Conservation (phyloP, 2,888 invertebrate genomes). For the Ditula angustiorana region DNA sequence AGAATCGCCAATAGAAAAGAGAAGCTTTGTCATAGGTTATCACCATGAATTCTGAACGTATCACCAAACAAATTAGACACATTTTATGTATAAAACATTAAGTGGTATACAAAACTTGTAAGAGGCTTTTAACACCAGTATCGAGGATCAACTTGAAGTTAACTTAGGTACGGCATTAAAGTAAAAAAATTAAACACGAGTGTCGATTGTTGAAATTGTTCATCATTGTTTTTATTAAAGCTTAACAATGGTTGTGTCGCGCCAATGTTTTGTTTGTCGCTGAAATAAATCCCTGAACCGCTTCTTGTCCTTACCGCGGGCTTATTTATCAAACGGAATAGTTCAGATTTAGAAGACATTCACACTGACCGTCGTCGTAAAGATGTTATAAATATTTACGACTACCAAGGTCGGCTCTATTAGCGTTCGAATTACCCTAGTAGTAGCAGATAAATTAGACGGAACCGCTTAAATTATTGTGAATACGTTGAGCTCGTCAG, state of each 20-base stretch:
- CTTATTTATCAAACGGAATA: slow-evolving; percentile 34
- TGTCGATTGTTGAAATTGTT: too few species aligned
- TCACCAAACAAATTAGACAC: too few species aligned
- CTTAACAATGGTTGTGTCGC: background rate
- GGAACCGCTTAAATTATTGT: slow-evolving; percentile 31
- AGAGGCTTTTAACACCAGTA: too few species aligned
- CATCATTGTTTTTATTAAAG: too few species aligned
- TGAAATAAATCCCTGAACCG: slow-evolving; percentile 2
- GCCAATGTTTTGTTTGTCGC: background rate
- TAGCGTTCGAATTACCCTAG: slow-evolving; percentile 61
- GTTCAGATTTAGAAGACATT: slow-evolving; percentile 72
- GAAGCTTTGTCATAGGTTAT: too few species aligned
- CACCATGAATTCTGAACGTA: too few species aligned
- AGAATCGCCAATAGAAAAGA: too few species aligned
- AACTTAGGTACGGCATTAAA: too few species aligned
- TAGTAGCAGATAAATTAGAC: slow-evolving; percentile 51
- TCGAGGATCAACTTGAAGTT: too few species aligned
- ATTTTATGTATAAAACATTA: too few species aligned
- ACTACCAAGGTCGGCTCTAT: slow-evolving; percentile 70
- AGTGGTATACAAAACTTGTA: too few species aligned
- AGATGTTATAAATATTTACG: slow-evolving; percentile 71
- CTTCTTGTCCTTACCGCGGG: slow-evolving; percentile 5
- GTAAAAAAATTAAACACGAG: too few species aligned
- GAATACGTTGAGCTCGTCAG: slow-evolving; percentile 22
- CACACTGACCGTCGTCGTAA: slow-evolving; percentile 72